A percentile compares a stretch with the other conserved stretches of the same genome.
Conservation (phyloP, 1,140 invertebrate species). For the Caenorhabditis remanei region DNA sequence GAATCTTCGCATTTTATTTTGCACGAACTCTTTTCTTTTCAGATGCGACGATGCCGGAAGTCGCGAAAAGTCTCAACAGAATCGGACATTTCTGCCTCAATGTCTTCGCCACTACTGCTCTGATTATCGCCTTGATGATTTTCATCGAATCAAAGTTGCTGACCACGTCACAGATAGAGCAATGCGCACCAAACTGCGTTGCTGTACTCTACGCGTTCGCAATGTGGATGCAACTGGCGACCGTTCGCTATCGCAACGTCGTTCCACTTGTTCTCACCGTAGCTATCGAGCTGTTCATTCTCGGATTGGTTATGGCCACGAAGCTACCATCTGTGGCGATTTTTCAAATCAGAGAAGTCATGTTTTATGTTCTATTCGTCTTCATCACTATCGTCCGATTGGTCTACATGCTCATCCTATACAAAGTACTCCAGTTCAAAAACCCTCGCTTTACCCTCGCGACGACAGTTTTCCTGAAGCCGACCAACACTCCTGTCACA, state of each 20-base stretch:
- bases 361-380: background rate
- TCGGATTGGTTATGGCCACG: background rate
- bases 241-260: background rate
- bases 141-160: background rate
- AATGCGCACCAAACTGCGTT: background rate
- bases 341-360: background rate
- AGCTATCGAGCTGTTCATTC: background rate
- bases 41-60: background rate
- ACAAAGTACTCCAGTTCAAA: constrained; percentile 2
- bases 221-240: constrained; percentile 39
- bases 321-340: background rate
- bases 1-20: background rate
- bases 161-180: background rate
- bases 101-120: background rate
- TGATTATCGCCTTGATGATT: background rate
- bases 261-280: constrained; percentile 15
- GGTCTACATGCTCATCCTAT: constrained; percentile 5
- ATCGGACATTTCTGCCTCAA: constrained; percentile 33
- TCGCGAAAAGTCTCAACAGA: background rate
- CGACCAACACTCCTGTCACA: constrained; percentile 31
- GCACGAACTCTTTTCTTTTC: background rate
- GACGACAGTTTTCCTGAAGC: constrained; percentile 16
- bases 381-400: background rate
- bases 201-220: background rate
- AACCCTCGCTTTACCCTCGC: background rate